Evolutionary conservation across 2,797 vertebrate species (phyloP).

Genomic region (Gambusia yucatana): DNA sequence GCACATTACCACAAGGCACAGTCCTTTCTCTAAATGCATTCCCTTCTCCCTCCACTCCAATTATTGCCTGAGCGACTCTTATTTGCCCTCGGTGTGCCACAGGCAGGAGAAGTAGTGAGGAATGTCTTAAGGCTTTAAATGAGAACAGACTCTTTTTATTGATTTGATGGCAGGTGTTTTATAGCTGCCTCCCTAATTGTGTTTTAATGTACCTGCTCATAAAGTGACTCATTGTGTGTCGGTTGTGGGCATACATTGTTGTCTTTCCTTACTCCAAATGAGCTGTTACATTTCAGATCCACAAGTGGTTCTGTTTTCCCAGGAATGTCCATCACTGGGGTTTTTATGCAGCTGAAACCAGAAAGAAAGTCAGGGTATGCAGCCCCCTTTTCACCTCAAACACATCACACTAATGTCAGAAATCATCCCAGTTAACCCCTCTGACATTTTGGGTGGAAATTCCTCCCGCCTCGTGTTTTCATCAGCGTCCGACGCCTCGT

Average conservation of each 20-base stretch:
- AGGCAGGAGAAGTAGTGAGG: conserved; percentile 39
- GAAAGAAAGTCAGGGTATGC: conserved; percentile 18
- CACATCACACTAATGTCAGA: conserved; percentile 9
- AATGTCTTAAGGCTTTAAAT: conserved; percentile 40
- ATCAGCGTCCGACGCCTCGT: conserved; percentile 50
- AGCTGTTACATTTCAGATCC: conserved; percentile 15
- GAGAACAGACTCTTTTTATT: conserved; percentile 27
- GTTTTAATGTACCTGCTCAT: conserved; percentile 47
- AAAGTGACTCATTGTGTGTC: conserved; percentile 27
- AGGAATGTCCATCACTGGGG: neutral
- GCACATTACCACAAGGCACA: conserved; percentile 65
- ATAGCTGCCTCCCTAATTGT: conserved; percentile 47
- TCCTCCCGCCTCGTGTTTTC: conserved; percentile 63
- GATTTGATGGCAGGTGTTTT: conserved; percentile 48
- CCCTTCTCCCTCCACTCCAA: conserved; percentile 52
- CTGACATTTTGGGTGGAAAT: conserved; percentile 50
- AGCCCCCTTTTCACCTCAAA: conserved; percentile 10
- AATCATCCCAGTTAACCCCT: conserved; percentile 45
- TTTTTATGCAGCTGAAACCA: neutral
- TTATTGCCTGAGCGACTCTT: conserved; percentile 58
- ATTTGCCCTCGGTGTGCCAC: conserved; percentile 40
- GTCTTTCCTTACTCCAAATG: conserved; percentile 12
- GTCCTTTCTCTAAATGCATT: conserved; percentile 52
- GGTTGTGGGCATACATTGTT: neutral
- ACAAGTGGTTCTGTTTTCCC: neutral